A percentile compares a stretch with the other conserved stretches of the same genome.
Evolutionary conservation across 2,888 invertebrate genomes (phyloP).

Genomic region (Tinea semifulvella): DNA sequence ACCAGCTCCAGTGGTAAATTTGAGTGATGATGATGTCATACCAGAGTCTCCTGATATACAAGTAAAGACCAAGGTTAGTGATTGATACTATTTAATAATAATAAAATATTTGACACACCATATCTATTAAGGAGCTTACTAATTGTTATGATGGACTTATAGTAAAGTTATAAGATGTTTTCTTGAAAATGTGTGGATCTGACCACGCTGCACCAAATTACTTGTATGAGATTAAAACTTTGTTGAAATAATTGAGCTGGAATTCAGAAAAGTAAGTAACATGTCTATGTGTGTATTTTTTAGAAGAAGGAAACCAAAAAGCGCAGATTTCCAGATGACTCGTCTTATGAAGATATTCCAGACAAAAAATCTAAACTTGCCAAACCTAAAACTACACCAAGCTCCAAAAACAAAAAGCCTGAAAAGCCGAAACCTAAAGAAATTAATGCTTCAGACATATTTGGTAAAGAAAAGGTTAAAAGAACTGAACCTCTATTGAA

Average conservation of each 20-base stretch:
- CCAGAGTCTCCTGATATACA: constrained; percentile 67
- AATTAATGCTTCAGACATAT: constrained; percentile 63
- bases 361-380: constrained; percentile 27
- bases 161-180: too few relatives aligned
- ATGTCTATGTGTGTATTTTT: too few relatives aligned
- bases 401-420: constrained; percentile 25
- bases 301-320: constrained; percentile 37
- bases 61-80: constrained; percentile 46
- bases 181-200: too few relatives aligned
- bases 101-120: too few relatives aligned
- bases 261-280: too few relatives aligned
- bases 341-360: constrained; percentile 44
- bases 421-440: constrained; percentile 36
- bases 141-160: too few relatives aligned
- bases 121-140: too few relatives aligned
- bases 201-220: too few relatives aligned
- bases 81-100: too few relatives aligned
- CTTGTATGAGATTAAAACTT: too few relatives aligned
- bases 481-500: constrained; percentile 58
- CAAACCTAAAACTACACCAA: constrained; percentile 28
- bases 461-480: constrained; percentile 70
- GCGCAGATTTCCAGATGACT: constrained; percentile 35
- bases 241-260: too few relatives aligned
- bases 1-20: constrained; percentile 33
- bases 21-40: constrained; percentile 66